Base-by-base conservation (phyloP, 2,113 vertebrate genomes). In the Mixornis gularis region DNA sequence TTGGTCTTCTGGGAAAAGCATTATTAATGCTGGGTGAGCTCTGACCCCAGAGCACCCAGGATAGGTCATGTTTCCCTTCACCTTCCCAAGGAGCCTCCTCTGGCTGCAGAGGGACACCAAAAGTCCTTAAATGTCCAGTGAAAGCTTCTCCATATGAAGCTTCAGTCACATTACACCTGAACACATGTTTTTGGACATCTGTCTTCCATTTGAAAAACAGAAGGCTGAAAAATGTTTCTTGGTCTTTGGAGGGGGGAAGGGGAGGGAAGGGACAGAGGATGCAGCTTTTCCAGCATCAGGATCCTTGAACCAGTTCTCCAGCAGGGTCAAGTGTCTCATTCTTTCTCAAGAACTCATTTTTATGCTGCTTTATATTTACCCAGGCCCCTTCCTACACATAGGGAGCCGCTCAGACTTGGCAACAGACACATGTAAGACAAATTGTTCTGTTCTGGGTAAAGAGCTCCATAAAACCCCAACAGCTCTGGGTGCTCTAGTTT, bases 171-270 rank as follows among this genome's bases (percentile, higher is more conserved):
- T 87, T 84, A 72, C 87, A 82, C 70, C 70, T 92, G 73, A 52
- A 87, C 30, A 85, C 43, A n/a, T 82, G 32, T 65, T 96, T 95
- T 82, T 79, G 59, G 66, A 90, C 41, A 77, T 36, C 29, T 76
- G 65, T 76, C 86, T 95, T 94, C 73, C 86, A 76, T 89, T 88
- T 82, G 62, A 79, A 93, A 93, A 85, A 24, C 51, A 74, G 89
- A 92, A 87, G 73, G 69, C 64, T 94, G 58, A 83, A 89, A 93
- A 95, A 84, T 65, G 7, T 43, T 88, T 89, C 56, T 80, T 38
- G 18, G 69, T 81, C 56, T 68, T 92, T 68, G 48, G 49, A 87
- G 30, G 16, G 34, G 21, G 12, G 34, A 60, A 71, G 21, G 41
- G 27, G 27, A 78, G 34, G 32, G 19, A 90, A 70, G 17, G 22